Evolutionary conservation across 1,140 invertebrate species (phyloP).

Genomic region (Drosophila nasuta): DNA sequence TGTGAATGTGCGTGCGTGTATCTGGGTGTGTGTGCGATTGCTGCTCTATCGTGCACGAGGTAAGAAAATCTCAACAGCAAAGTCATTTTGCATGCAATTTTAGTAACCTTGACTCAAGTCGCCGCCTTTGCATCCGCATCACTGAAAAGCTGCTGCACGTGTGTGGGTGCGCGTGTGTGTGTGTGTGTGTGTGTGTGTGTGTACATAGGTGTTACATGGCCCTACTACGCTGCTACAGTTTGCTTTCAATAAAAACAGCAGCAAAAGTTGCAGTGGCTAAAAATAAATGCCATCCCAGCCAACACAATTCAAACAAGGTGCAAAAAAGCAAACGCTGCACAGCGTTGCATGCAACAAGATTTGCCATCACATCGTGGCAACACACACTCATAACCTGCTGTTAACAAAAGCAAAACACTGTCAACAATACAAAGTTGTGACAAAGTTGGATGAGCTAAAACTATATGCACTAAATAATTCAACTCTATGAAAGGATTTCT

Average conservation of each 20-base stretch:
- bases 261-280: slow-evolving; percentile 32
- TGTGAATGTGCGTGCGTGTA: background rate
- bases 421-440: background rate
- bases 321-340: background rate
- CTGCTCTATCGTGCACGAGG: slow-evolving; percentile 43
- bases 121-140: slow-evolving; percentile 22
- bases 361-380: background rate
- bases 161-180: slow-evolving; percentile 1
- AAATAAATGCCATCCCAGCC: slow-evolving; percentile 35
- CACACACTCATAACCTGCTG: background rate
- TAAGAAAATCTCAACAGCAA: slow-evolving; percentile 49
- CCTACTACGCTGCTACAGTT: background rate
- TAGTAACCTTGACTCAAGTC: slow-evolving; percentile 49
- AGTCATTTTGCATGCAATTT: slow-evolving; percentile 56
- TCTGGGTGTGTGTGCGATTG: slow-evolving; percentile 1
- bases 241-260: slow-evolving; percentile 28
- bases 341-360: background rate
- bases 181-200: slow-evolving; percentile 9
- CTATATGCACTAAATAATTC: no score
- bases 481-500: no score
- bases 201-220: slow-evolving; percentile 25
- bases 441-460: background rate
- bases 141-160: background rate
- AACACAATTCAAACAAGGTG: slow-evolving; percentile 16
- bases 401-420: background rate